These are phyloP conservation scores for Caenorhabditis auriculariae DNA, from an alignment of 2,888 invertebrate genomes.

Conservation along the genomic window DNA sequence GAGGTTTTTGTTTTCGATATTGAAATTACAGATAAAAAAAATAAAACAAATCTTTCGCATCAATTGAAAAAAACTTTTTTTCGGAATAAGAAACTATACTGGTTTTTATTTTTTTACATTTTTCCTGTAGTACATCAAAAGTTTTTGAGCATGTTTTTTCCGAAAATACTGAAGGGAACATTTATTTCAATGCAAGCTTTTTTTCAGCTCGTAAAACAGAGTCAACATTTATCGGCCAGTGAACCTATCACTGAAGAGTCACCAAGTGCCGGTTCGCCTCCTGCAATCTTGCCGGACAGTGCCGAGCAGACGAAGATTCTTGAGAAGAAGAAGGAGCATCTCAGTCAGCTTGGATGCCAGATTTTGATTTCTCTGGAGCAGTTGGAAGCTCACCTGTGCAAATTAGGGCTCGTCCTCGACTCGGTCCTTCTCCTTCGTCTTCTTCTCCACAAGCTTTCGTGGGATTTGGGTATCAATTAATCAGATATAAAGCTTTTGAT, in stretches of 20 bases:
- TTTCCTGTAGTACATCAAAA: not conserved
- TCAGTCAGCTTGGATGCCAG: slow-evolving; percentile 31
- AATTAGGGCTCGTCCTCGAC: slow-evolving; percentile 59
- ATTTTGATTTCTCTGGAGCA: slow-evolving; percentile 51
- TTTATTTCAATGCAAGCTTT: no score
- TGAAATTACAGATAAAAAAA: not conserved
- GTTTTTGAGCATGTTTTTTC: not conserved
- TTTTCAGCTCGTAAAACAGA: slow-evolving; percentile 41
- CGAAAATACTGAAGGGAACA: no score
- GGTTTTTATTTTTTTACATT: not conserved
- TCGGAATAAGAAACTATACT: no score
- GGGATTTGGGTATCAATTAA: slow-evolving; percentile 52
- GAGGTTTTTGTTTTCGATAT: slow-evolving; percentile 21
- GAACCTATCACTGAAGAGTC: slow-evolving; percentile 60
- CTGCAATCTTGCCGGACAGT: slow-evolving; percentile 24
- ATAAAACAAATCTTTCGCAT: no score
- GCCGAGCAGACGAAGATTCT: slow-evolving; percentile 14
- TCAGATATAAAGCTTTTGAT: not conserved
- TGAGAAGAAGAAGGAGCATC: slow-evolving; percentile 16
- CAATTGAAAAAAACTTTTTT: no score
- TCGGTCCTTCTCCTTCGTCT: slow-evolving; percentile 59
- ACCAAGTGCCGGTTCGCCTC: slow-evolving; percentile 40
- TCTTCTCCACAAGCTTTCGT: slow-evolving; percentile 61
- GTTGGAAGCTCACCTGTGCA: slow-evolving; percentile 57
- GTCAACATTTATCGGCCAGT: slow-evolving; percentile 45